Conservation (phyloP, 2,113 vertebrate species). For the Hyperoodon ampullatus region DNA sequence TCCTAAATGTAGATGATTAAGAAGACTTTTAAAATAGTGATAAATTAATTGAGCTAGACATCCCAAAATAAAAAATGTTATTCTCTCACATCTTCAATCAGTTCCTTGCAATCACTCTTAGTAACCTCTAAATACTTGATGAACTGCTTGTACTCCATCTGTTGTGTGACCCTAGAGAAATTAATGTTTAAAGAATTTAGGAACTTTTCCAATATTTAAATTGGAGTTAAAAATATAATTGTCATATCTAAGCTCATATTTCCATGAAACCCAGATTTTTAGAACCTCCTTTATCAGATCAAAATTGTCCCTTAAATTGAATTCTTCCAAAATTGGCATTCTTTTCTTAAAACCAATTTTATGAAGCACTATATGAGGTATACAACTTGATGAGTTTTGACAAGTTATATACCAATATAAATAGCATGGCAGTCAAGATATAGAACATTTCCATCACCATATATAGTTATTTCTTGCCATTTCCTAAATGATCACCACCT, state of each 20-base stretch:
- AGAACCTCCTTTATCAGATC: not conserved
- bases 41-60: not conserved
- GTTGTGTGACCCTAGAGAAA: not conserved
- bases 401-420: not conserved
- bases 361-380: not conserved
- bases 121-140: not conserved
- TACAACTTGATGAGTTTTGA: not conserved
- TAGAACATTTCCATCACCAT: not conserved
- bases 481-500: not conserved
- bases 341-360: not conserved
- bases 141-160: not conserved
- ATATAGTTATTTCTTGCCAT: not conserved
- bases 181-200: not conserved
- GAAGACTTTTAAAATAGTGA: not conserved
- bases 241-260: not conserved
- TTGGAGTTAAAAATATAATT: not conserved
- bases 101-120: not conserved
- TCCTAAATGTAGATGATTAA: not conserved
- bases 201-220: not conserved
- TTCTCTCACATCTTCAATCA: not conserved
- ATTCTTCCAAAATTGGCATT: not conserved
- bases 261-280: not conserved
- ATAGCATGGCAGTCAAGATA: not conserved
- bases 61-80: not conserved
- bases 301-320: not conserved